A percentile compares a stretch with the other conserved stretches of the same genome.
Conservation (phyloP, 2,113 vertebrate species). For the Ptyas mucosa region DNA sequence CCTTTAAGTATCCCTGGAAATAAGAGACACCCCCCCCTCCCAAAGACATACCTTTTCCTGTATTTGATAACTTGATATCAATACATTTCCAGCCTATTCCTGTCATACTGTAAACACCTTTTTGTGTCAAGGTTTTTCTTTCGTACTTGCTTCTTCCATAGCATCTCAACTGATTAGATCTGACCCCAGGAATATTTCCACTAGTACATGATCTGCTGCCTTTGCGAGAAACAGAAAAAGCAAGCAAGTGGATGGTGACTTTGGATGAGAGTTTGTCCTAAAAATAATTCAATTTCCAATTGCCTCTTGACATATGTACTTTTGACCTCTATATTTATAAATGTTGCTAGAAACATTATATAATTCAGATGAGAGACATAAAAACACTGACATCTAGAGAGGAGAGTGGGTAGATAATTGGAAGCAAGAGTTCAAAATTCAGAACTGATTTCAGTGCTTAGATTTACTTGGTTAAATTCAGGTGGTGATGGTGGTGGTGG, state of each 20-base stretch:
- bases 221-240: not conserved
- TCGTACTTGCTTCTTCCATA: not conserved
- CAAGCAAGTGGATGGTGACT: not conserved
- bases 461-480: not conserved
- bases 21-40: not conserved
- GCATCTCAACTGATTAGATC: not conserved
- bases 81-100: not conserved
- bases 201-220: not conserved
- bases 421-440: not conserved
- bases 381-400: not conserved
- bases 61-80: not conserved
- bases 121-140: not conserved
- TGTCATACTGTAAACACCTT: not conserved
- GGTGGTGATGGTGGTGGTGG: too few relatives aligned
- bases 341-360: not conserved
- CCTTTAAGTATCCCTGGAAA: not conserved
- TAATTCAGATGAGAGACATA: not conserved
- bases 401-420: not conserved
- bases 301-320: not conserved
- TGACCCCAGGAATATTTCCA: not conserved
- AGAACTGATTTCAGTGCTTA: not conserved
- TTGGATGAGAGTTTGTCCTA: not conserved
- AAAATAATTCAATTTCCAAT: not conserved
- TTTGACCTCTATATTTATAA: not conserved
- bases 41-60: not conserved